phyloP scores from a whole-genome alignment of 2,888 invertebrate species.

The Agrilus cyanescens region DNA sequence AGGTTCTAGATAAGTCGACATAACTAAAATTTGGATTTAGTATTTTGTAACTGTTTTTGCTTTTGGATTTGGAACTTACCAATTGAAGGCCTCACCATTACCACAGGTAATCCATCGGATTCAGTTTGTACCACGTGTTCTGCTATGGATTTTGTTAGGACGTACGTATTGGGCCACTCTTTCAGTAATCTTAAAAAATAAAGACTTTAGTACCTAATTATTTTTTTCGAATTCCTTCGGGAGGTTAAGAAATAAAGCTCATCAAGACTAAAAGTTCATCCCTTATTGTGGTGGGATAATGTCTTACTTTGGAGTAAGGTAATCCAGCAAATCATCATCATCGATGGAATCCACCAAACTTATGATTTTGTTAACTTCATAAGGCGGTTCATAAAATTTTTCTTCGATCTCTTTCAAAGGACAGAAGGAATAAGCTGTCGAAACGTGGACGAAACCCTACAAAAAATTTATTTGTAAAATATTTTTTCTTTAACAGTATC shows the following conservation, averaged over 20 bases:
- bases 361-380: constrained; percentile 33
- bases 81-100: constrained; percentile 58
- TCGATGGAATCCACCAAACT: constrained; percentile 34
- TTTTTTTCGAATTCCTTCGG: too few species aligned
- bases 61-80: constrained; percentile 23
- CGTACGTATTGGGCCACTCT: constrained; percentile 59
- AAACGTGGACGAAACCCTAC: constrained; percentile 44
- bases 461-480: constrained; percentile 23
- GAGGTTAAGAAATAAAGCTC: too few species aligned
- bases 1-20: constrained; percentile 31
- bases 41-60: too few species aligned
- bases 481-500: constrained; percentile 1
- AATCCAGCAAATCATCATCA: constrained; percentile 29
- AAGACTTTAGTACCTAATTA: too few species aligned
- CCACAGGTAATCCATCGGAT: constrained; percentile 44
- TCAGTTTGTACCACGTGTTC: constrained; percentile 49
- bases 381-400: constrained; percentile 37
- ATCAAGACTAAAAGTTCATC: too few species aligned
- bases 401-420: constrained; percentile 42
- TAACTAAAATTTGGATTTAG: too few species aligned
- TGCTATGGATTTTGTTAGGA: constrained; percentile 59
- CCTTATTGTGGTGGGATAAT: too few species aligned
- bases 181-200: constrained; percentile 36
- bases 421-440: constrained; percentile 56
- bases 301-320: constrained; percentile 28